phyloP scores from a whole-genome alignment of 2,797 vertebrate species.

The Sibirionetta formosa region DNA sequence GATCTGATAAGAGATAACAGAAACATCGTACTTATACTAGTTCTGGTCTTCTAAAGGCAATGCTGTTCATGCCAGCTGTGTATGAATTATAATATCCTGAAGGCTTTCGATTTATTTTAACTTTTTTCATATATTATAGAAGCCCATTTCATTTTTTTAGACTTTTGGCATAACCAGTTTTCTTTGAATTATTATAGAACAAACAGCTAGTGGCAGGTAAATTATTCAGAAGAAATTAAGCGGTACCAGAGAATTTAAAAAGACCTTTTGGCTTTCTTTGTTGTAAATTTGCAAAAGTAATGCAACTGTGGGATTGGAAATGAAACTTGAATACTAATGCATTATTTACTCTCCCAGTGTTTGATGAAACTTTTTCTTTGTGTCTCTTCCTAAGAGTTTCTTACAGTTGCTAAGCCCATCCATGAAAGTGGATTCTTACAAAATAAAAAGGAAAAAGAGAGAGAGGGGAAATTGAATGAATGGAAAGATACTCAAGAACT shows the following conservation, averaged over 20 bases:
- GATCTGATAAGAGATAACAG: constrained; percentile 6
- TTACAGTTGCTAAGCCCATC: constrained; percentile 28
- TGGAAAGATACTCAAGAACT: constrained; percentile 16
- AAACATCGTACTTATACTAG: constrained; percentile 3
- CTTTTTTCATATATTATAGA: constrained; percentile 51
- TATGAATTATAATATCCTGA: constrained; percentile 26
- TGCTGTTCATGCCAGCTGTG: constrained; percentile 11
- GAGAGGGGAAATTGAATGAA: not conserved
- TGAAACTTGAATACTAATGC: constrained; percentile 65
- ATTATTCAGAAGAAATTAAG: constrained; percentile 82
- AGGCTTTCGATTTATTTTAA: constrained; percentile 61
- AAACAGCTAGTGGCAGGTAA: constrained; percentile 76
- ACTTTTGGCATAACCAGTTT: constrained; percentile 54
- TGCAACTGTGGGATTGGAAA: constrained; percentile 49
- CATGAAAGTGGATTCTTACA: constrained; percentile 1
- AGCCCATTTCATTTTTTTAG: constrained; percentile 3
- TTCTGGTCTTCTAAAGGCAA: not conserved
- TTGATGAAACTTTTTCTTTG: constrained; percentile 53
- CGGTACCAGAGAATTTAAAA: constrained; percentile 69
- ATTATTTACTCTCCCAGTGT: constrained; percentile 45
- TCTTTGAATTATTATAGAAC: constrained; percentile 77
- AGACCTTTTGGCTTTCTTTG: constrained; percentile 69
- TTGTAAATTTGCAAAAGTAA: constrained; percentile 75
- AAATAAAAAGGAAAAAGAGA: not conserved
- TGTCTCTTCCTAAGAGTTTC: constrained; percentile 19